phyloP scores from a whole-genome alignment of 2,113 vertebrate species.

The Neotragus moschatus region DNA sequence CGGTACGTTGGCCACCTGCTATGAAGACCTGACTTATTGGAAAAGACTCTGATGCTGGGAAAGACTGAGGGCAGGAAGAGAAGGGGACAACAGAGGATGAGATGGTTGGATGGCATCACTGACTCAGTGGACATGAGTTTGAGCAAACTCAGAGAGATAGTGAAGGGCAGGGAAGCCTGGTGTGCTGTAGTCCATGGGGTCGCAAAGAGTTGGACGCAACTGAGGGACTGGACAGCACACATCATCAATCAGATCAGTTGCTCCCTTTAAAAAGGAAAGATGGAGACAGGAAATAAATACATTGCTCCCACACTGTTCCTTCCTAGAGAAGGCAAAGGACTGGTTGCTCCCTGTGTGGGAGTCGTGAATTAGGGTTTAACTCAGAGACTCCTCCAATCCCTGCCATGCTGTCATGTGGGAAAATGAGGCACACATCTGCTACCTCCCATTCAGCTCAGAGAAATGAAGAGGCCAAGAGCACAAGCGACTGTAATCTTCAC shows the following conservation, averaged over 20 bases:
- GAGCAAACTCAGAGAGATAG: not conserved
- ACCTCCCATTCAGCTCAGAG: not conserved
- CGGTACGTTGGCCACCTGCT: not conserved
- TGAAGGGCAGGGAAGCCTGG: not conserved
- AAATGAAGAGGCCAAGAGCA: not conserved
- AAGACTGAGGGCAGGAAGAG: not conserved
- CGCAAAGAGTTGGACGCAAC: rapidly evolving
- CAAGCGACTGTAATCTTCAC: not conserved
- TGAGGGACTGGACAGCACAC: not conserved
- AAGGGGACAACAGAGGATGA: not conserved
- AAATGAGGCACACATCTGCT: not conserved
- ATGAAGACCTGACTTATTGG: not conserved
- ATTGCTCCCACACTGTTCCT: not conserved
- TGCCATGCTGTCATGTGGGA: not conserved
- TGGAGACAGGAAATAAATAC: not conserved
- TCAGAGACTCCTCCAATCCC: not conserved
- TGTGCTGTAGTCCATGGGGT: not conserved
- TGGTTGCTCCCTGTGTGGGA: not conserved
- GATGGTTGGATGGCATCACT: not conserved
- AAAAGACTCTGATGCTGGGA: not conserved
- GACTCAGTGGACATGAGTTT: not conserved
- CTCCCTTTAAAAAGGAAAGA: not conserved
- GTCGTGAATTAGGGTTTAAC: rapidly evolving
- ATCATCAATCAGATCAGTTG: not conserved
- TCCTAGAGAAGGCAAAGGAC: not conserved